Evolutionary conservation across 2,797 vertebrate species (phyloP).

Genomic region (Furcifer pardalis): DNA sequence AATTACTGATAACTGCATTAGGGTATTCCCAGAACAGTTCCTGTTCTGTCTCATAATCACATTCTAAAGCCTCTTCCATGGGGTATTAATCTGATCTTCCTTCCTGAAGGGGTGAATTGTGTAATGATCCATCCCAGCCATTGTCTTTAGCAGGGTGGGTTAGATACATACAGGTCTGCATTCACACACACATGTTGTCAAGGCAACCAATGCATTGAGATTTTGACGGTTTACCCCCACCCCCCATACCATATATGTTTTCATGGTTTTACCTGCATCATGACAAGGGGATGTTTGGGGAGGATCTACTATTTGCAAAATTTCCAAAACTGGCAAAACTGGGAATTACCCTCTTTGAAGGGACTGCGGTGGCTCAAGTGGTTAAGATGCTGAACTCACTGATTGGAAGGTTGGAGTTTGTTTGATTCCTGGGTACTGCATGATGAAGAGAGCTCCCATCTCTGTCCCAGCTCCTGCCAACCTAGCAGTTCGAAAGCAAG

Average conservation of each 20-base stretch:
- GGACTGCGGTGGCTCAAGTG: no score
- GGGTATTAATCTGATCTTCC: slow-evolving; percentile 6
- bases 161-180: not conserved
- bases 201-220: not conserved
- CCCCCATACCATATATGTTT: not conserved
- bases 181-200: not conserved
- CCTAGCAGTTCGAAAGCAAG: no score
- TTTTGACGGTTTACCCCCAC: not conserved
- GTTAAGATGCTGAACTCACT: no score
- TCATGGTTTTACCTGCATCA: not conserved
- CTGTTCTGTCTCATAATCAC: not conserved
- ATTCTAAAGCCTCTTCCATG: not conserved
- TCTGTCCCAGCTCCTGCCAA: no score
- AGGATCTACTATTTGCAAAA: not conserved
- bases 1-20: not conserved
- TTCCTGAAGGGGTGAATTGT: not conserved
- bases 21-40: not conserved
- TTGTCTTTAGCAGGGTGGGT: not conserved
- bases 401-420: no score
- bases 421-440: no score
- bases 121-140: not conserved
- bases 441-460: no score
- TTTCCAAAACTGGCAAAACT: no score
- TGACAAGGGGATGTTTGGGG: not conserved
- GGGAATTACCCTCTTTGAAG: no score